Base-by-base conservation (phyloP, 2,797 vertebrate genomes). In the Smutsia gigantea region DNA sequence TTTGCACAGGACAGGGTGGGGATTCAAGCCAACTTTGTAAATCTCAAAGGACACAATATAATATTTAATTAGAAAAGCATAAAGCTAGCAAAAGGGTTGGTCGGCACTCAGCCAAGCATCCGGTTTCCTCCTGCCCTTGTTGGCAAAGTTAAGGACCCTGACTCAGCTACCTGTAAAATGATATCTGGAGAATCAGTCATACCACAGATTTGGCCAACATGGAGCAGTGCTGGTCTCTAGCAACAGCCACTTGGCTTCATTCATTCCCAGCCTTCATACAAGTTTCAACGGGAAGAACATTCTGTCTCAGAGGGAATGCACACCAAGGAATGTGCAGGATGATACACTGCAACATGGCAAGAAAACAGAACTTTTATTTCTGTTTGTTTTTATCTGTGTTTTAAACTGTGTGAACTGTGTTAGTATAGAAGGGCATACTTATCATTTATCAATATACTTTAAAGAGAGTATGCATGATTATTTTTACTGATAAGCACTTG, bases 1-100 rank as follows among this genome's bases (percentile, higher is more conserved):
- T 84, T 86, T 93, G 13, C n/a, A 37, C 31, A 91, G 29, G 51
- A 81, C 42, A 8, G 7, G 88, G 14, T 72, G 10, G 51, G 82
- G 37, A 94, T 92, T 29, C n/a, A 83, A 84, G 69, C 39, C 89
- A 92, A 37, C 93, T 95, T 83, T 83, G 42, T 87, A 92, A 75
- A 87, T 95, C 93, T 96, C 96, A 79, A 87, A 96, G 78, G 78
- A 66, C 23, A 66, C 17, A 4, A 55, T 78, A 74, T 90, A 95
- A 94, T 87, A 29, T 94, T 84, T 96, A 84, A 49, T 87, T 93
- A 96, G 37, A 84, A 92, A 92, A 82, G 15, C 59, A 86, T 31
- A 69, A 95, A 90, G 78, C 84, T 74, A 94, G 87, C 51, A 91
- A 82, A 93, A 87, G n/a, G 1, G 4, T 81, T 79, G 37, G 8